These are phyloP conservation scores for Calosoma granatense DNA, from an alignment of 1,140 invertebrate species.

Conservation along the genomic window DNA sequence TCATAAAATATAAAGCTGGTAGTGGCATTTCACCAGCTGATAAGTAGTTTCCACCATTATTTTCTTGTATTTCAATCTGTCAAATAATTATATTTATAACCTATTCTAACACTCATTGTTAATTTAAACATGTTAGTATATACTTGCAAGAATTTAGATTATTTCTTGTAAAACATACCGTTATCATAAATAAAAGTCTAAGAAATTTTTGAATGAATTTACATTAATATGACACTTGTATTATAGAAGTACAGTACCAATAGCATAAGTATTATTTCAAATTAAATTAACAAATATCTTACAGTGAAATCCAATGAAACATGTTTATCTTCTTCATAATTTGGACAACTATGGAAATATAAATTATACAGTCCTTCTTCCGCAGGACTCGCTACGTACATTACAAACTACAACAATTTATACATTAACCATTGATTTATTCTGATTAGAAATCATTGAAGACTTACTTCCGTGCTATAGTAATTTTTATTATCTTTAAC, in stretches of 20 bases:
- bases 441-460: neutral
- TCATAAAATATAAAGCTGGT: constrained; percentile 83
- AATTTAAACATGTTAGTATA: neutral
- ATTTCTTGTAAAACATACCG: too few species aligned
- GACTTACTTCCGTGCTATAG: constrained; percentile 23
- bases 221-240: too few species aligned
- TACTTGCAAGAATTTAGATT: too few species aligned
- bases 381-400: constrained; percentile 62
- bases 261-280: too few species aligned
- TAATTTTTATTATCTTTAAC: constrained; percentile 30
- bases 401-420: constrained; percentile 58
- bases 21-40: constrained; percentile 97
- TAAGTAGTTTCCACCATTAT: constrained; percentile 78
- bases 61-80: constrained; percentile 75
- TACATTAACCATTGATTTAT: constrained; percentile 17
- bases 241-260: too few species aligned
- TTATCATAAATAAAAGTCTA: too few species aligned
- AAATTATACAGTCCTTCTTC: constrained; percentile 93
- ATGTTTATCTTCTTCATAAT: constrained; percentile 36
- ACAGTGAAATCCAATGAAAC: constrained; percentile 35
- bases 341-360: constrained; percentile 91
- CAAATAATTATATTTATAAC: constrained; percentile 30
- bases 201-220: too few species aligned
- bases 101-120: constrained; percentile 16
- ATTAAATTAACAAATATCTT: too few species aligned